phyloP scores from a whole-genome alignment of 2,113 vertebrate genomes.

The Sprattus sprattus region DNA sequence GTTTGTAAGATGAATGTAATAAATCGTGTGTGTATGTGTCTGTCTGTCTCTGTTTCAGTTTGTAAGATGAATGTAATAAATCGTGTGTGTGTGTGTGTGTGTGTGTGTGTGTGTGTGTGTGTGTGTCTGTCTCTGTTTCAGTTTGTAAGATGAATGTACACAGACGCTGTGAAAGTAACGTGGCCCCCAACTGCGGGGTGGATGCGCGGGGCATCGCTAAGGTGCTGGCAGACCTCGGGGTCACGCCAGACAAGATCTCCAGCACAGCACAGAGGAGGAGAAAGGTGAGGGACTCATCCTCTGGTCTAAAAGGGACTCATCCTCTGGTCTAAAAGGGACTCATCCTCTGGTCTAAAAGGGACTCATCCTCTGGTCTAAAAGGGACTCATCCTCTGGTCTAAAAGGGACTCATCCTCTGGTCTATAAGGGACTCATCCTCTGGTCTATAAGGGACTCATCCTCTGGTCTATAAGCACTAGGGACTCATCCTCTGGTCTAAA shows the following conservation, averaged over 20 bases:
- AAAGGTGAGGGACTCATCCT: constrained; percentile 72
- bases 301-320: background rate
- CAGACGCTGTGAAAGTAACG: constrained; percentile 93
- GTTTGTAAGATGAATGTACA: constrained; percentile 98
- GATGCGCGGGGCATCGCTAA: constrained; percentile 93
- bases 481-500: too few species aligned
- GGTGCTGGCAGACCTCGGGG: constrained; percentile 92
- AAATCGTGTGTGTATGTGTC: too few species aligned
- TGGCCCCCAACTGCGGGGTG: constrained; percentile 96
- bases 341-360: background rate
- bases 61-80: constrained; percentile 98
- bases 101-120: background rate
- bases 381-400: too few species aligned
- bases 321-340: background rate
- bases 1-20: constrained; percentile 98
- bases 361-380: background rate
- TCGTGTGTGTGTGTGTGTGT: too few species aligned
- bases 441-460: too few species aligned
- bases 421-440: too few species aligned
- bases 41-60: constrained; percentile 66
- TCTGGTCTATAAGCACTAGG: too few species aligned
- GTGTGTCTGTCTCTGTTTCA: constrained; percentile 52
- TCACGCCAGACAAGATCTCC: constrained; percentile 95
- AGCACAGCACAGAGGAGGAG: constrained; percentile 88
- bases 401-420: too few species aligned